These are phyloP conservation scores for Gephyroberyx darwinii DNA, from an alignment of 2,797 vertebrate species.

Conservation along the genomic window DNA sequence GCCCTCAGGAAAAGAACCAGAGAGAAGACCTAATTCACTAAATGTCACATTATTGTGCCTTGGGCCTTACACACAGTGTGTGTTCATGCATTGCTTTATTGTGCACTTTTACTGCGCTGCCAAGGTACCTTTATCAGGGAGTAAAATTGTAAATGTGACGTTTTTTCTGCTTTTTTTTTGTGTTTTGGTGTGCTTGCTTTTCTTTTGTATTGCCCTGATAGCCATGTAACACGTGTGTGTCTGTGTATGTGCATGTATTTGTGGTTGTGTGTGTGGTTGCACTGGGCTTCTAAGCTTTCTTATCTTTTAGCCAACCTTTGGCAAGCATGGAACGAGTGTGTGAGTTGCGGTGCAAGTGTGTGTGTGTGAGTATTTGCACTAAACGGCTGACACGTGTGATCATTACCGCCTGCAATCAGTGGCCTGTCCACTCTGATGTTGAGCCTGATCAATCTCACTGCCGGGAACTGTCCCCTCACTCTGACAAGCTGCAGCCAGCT, in stretches of 20 bases:
- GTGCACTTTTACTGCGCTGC: too few species aligned
- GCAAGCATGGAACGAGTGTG: not conserved
- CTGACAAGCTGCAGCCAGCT: not conserved
- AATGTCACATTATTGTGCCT: constrained; percentile 26
- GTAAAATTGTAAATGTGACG: not conserved
- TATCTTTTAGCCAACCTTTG: not conserved
- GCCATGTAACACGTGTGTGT: not conserved
- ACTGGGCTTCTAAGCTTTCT: too few species aligned
- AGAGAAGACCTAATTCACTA: constrained; percentile 11
- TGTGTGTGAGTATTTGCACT: constrained; percentile 8
- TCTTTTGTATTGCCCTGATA: not conserved
- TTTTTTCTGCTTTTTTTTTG: not conserved
- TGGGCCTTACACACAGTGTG: not conserved
- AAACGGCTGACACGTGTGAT: constrained; percentile 38
- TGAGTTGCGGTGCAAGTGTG: not conserved
- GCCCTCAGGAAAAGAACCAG: not conserved
- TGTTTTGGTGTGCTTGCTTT: not conserved
- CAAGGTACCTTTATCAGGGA: too few species aligned
- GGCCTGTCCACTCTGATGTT: constrained; percentile 49
- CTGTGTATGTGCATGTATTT: not conserved
- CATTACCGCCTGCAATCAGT: constrained; percentile 57
- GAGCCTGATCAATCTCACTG: constrained; percentile 59
- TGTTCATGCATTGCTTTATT: not conserved
- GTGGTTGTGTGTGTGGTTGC: not conserved
- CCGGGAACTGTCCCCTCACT: not conserved